Evolutionary conservation across 1,140 invertebrate genomes (phyloP).

Genomic region (Ganaspis sp.): DNA sequence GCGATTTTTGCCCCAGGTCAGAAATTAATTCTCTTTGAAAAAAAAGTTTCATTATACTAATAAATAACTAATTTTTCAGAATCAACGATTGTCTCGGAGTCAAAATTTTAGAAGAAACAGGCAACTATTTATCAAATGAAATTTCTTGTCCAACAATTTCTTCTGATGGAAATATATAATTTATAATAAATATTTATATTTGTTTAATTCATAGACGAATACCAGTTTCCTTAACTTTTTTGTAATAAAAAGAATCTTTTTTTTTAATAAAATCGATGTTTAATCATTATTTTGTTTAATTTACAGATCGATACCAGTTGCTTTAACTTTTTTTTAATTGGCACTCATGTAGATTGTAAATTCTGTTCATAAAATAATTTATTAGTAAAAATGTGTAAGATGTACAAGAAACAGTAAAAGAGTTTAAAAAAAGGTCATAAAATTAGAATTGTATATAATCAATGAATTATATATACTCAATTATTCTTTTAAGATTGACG

Average conservation of each 20-base stretch:
- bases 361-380: neutral
- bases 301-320: too few species aligned
- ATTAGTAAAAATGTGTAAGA: neutral
- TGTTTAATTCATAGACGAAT: too few species aligned
- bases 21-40: neutral
- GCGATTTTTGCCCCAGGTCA: constrained; percentile 59
- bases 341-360: neutral
- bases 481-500: neutral
- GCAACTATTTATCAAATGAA: constrained; percentile 1
- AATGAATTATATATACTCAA: neutral
- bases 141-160: constrained; percentile 46
- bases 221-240: too few species aligned
- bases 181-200: neutral
- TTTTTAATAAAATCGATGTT: too few species aligned
- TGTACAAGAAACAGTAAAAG: neutral
- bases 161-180: neutral
- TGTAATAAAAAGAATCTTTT: too few species aligned
- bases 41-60: neutral
- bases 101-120: constrained; percentile 40
- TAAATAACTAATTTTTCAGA: constrained; percentile 32
- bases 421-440: neutral
- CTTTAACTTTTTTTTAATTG: too few species aligned
- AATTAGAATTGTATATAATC: neutral
- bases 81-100: constrained; percentile 47
- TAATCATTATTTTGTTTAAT: too few species aligned